These are phyloP conservation scores for Steinernema feltiae DNA, from an alignment of 1,140 invertebrate genomes.

Conservation along the genomic window DNA sequence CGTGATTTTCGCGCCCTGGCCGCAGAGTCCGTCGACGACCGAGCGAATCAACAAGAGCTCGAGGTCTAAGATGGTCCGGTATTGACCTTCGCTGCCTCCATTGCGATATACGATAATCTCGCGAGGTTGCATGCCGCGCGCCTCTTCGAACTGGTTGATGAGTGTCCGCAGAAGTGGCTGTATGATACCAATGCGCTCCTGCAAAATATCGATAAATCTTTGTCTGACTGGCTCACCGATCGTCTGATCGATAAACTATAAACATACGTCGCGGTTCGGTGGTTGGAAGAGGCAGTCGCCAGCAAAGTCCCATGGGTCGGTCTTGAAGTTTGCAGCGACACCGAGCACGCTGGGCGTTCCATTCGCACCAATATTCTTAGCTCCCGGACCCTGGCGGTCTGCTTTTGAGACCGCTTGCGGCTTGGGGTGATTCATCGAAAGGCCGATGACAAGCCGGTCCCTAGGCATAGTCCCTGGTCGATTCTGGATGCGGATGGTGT, in stretches of 20 bases:
- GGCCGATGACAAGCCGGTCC: background rate
- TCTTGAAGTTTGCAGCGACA: constrained; percentile 15
- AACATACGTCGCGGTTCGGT: background rate
- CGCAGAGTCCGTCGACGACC: too few relatives aligned
- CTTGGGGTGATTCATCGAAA: background rate
- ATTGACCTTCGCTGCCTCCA: constrained; percentile 80
- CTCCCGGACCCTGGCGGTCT: background rate
- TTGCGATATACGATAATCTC: constrained; percentile 72
- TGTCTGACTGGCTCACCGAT: background rate
- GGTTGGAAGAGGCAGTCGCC: constrained; percentile 25
- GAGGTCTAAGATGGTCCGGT: constrained; percentile 64
- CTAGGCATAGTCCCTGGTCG: background rate
- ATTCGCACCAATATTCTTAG: too few relatives aligned
- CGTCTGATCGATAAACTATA: background rate
- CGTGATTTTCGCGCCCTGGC: constrained; percentile 22
- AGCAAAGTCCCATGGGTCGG: constrained; percentile 16
- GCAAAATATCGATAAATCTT: too few relatives aligned
- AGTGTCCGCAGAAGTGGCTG: constrained; percentile 8
- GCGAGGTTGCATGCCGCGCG: constrained; percentile 59
- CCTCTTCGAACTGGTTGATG: constrained; percentile 14
- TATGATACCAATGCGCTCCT: constrained; percentile 8
- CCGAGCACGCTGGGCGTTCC: constrained; percentile 15
- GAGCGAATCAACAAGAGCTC: constrained; percentile 8
- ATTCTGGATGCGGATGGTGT: background rate
- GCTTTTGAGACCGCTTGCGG: background rate